Base-by-base conservation (phyloP, 37 sponge, comb jelly and placozoan genomes). In the Axinella damicornis region DNA sequence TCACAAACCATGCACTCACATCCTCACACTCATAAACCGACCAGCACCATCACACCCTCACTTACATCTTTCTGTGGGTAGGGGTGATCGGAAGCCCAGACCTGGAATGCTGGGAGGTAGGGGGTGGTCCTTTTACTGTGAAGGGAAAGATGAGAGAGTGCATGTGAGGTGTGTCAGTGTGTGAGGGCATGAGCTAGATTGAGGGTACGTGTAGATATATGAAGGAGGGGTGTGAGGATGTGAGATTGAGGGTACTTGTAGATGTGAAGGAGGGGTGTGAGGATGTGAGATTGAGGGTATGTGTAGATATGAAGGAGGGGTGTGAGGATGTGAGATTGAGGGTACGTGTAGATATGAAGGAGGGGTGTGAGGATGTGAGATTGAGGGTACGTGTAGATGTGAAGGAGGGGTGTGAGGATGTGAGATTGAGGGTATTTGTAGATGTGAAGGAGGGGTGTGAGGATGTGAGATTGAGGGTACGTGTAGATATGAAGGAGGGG, bases 101-200 rank as follows among this genome's bases (percentile, higher is more conserved):
- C 94, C 66, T 88, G 86, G 52, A 98, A 36, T 2, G 87, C 90
- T 22, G 94, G 87, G 46, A 98, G 80, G 71, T 86, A 95, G 33
- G 78, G 58, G 28, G 86, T 87, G 2, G 85, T 71, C 39, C 98
- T 60, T 85, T 98, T 91, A 30, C 94, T 94, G 84, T 46, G 46
- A 9, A 12, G n/a, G n/a, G 24, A 78, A 4, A 31, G 0, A 62
- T 21, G 11, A 70, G 35, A 69, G n/a, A n/a, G n/a, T n/a, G n/a
- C n/a, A n/a, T n/a, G n/a, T n/a, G n/a, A 27, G 24, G 36, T 36
- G 28, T 24, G 12, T 24, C 25, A 20, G 57, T 56, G 18, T 19
- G 15, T 18, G 15, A 18, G 18, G 57, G 17, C 57, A 56, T 18
- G 6, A 72, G 22, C 40, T 18, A 70, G 17, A 70, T 11, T 17